Conservation (phyloP, 2,113 vertebrate species). For the Notarius quadriscutis region DNA sequence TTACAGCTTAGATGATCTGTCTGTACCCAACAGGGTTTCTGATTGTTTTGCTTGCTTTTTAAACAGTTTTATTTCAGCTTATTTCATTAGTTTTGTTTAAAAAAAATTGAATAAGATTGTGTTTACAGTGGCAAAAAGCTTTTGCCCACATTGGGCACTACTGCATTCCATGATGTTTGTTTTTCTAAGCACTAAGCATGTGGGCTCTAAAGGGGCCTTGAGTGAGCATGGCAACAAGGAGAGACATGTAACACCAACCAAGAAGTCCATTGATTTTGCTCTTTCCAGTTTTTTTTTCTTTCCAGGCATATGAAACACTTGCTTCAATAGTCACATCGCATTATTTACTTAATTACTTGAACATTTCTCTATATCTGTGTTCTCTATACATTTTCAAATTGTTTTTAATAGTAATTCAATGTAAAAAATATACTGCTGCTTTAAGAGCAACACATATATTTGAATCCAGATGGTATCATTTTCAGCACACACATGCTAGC, state of each 20-base stretch:
- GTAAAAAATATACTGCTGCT: background rate
- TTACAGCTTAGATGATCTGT: background rate
- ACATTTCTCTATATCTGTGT: background rate
- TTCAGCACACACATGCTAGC: background rate
- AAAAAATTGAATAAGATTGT: no score
- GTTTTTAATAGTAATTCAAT: background rate
- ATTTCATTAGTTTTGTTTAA: background rate
- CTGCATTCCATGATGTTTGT: background rate
- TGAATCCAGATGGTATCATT: background rate
- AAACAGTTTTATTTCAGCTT: background rate
- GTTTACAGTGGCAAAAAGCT: background rate
- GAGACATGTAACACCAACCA: background rate
- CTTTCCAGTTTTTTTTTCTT: background rate
- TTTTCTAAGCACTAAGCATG: background rate
- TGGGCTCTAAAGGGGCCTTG: background rate
- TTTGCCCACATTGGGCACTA: background rate
- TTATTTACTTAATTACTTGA: background rate
- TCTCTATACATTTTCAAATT: background rate
- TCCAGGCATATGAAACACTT: background rate
- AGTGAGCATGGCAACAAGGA: background rate
- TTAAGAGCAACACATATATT: background rate
- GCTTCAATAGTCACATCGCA: background rate
- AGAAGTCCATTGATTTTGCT: background rate
- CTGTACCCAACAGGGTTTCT: background rate
- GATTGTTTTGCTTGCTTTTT: background rate